Base-by-base conservation (phyloP, 2,888 invertebrate species). In the Melanostoma mellinum region DNA sequence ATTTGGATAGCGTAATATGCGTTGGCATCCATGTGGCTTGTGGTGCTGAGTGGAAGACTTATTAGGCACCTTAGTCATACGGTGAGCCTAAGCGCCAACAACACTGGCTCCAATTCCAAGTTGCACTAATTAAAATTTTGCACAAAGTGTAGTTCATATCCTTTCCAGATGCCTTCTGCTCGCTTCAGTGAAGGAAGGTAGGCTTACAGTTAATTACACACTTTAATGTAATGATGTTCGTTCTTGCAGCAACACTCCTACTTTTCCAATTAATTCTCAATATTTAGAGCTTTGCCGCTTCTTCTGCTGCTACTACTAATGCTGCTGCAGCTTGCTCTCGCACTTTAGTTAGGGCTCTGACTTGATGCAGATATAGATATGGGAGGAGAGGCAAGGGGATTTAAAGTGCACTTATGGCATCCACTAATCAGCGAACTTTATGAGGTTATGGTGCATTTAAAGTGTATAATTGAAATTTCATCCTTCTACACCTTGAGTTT, bases 191-290 rank as follows among this genome's bases (percentile, higher is more conserved):
- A 55, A 55, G 20, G 58, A 73, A 73, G 35, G 61, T 73, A 75
- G 75, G 67, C 75, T 80, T 80, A 80, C 79, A 80, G 79, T 74
- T 75, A 80, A 80, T 80, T 80, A 80, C 74, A 80, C 79, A 75
- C 63, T 80, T 75, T 80, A 80, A 68, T 75, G 61, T 80, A 75
- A 80, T 80, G 69, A 75, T 56, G 74, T 80, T 80, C 75, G 63
- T 68, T 63, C 42, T 80, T 53, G 61, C 79, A 75, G 48, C 79
- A 80, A 56, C 74, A 68, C 68, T 75, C 56, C 61, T 69, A 79
- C 74, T 75, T 80, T 80, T 80, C 79, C 79, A 80, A 80, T 80
- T 80, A 80, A 80, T 80, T 80, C 50, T 75, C 75, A 73, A 78
- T 78, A 78, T 67, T 42, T 56, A 63, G 50, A 50, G 56, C n/a